phyloP scores from a whole-genome alignment of 2,113 vertebrate genomes.

The Chaetorhynchus papuensis region DNA sequence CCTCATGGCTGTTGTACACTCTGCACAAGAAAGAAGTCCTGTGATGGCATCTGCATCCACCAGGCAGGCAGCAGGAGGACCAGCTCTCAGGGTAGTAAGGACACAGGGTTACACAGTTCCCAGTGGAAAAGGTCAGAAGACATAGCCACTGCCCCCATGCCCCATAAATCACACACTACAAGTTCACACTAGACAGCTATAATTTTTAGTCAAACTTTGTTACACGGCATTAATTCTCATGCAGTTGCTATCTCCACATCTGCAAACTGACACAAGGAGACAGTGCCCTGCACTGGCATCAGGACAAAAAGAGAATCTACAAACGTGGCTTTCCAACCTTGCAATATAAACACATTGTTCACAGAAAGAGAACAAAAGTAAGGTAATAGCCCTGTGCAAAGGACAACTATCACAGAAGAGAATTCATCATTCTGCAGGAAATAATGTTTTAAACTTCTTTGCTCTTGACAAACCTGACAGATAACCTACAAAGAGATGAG shows the following conservation, averaged over 20 bases:
- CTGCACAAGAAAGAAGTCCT: background rate
- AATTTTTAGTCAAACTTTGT: background rate
- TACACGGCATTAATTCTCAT: background rate
- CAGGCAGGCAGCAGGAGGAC: background rate
- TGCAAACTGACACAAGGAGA: background rate
- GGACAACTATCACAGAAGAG: background rate
- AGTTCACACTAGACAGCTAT: background rate
- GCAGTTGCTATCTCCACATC: background rate
- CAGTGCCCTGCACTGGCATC: background rate
- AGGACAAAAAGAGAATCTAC: background rate
- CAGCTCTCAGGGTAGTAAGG: background rate
- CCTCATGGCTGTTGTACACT: fast-evolving
- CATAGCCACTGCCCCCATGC: background rate
- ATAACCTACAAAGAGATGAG: background rate
- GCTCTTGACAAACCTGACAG: background rate
- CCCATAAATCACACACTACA: background rate
- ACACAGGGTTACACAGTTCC: background rate
- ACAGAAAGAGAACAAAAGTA: background rate
- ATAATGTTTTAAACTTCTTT: background rate
- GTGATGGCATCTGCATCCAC: background rate
- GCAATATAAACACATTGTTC: background rate
- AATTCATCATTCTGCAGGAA: background rate
- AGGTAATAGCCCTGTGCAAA: background rate
- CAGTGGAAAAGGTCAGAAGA: background rate
- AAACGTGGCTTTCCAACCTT: background rate